Evolutionary conservation across 2,888 invertebrate genomes (phyloP).

Genomic region (Carpatolechia fugitivella): DNA sequence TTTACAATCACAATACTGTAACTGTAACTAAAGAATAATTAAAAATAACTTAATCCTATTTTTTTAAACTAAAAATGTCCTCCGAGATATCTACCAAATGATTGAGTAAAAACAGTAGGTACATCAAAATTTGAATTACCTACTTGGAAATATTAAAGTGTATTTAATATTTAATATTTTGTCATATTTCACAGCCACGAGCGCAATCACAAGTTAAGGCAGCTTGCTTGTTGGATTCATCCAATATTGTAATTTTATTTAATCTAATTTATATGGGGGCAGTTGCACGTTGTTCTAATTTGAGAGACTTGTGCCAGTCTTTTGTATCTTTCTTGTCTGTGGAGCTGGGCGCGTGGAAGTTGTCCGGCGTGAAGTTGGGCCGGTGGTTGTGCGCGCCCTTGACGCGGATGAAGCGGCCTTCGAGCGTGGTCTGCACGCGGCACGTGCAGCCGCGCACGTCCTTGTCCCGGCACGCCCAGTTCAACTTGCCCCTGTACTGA

Average conservation of each 20-base stretch:
- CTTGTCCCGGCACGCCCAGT: conserved; percentile 74
- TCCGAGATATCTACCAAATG: too few species aligned
- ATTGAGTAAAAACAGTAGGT: too few species aligned
- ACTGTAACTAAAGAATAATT: too few species aligned
- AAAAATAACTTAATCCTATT: too few species aligned
- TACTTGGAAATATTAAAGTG: too few species aligned
- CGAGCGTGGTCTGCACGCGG: conserved; percentile 70
- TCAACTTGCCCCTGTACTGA: conserved; percentile 66
- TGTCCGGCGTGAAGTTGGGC: conserved; percentile 65
- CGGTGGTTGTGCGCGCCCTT: conserved; percentile 64
- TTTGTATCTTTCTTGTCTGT: conserved; percentile 34
- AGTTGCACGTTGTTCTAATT: conserved; percentile 21
- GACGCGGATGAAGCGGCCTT: conserved; percentile 62
- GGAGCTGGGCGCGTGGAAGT: conserved; percentile 50
- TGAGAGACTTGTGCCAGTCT: conserved; percentile 31
- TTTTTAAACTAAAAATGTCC: too few species aligned
- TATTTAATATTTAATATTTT: conserved; percentile 14
- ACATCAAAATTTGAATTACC: too few species aligned
- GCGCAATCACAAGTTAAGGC: conserved; percentile 3
- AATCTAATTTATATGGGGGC: conserved; percentile 1
- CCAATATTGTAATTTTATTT: conserved; percentile 15
- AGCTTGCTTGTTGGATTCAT: not conserved
- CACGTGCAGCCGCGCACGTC: conserved; percentile 64
- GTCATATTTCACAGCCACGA: conserved; percentile 24
- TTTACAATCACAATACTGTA: too few species aligned